Percentiles rank a stretch among this genome's conserved stretches.
These are phyloP conservation scores for Cydia fagiglandana DNA, from an alignment of 1,140 invertebrate species.

Conservation along the genomic window DNA sequence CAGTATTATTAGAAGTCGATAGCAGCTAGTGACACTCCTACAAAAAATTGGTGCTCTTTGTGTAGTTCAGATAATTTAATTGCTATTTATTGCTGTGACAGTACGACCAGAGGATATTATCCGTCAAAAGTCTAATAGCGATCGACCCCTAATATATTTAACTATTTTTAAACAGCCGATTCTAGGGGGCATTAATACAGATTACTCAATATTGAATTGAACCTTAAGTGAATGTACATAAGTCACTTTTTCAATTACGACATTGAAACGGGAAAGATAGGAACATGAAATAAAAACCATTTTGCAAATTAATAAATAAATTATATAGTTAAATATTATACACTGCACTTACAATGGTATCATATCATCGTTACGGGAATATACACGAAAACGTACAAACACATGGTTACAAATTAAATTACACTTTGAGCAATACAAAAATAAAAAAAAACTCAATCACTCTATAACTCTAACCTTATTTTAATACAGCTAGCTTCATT, in stretches of 20 bases:
- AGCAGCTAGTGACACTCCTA: no score
- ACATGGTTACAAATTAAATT: slow-evolving; percentile 66
- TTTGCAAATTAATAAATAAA: slow-evolving; percentile 78
- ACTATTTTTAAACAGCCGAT: no score
- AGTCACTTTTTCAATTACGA: background rate
- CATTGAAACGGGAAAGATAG: background rate
- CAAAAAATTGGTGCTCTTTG: no score
- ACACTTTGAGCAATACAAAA: slow-evolving; percentile 76
- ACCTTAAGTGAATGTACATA: no score
- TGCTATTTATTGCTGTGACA: no score
- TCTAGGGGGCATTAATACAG: no score
- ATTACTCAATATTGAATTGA: no score
- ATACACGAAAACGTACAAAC: slow-evolving; percentile 72
- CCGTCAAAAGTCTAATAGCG: no score
- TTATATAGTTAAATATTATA: slow-evolving; percentile 78
- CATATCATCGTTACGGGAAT: slow-evolving; percentile 68
- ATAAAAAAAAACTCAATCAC: slow-evolving; percentile 74
- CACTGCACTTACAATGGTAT: slow-evolving; percentile 73
- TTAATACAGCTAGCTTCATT: slow-evolving; percentile 35
- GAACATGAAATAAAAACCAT: slow-evolving; percentile 33
- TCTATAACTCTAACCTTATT: slow-evolving; percentile 51
- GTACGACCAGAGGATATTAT: no score
- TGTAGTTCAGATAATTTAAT: no score
- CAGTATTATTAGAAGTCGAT: no score
- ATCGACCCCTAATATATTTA: no score